Evolutionary conservation across 2,113 vertebrate species (phyloP), one percentile per base, ranked within the genome.

Genomic region (Calyptomena viridis): DNA sequence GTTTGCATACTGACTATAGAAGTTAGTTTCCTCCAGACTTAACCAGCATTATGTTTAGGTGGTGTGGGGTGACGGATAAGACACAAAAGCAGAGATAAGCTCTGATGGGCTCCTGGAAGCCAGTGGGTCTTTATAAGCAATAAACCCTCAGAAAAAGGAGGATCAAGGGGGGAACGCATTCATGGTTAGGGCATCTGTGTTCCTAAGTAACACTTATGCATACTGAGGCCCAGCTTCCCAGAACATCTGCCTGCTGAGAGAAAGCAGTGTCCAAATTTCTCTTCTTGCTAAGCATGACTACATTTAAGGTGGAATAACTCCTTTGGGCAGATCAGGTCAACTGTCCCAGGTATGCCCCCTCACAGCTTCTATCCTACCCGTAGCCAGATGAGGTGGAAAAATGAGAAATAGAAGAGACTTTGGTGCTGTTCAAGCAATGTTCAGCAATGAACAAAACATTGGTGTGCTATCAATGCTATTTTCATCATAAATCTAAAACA

Each of bases 161-260:
- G 6, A 37, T 14, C 15, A 35, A 68, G 14, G 8, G 9, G 0
- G 4, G 5, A 49, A 12, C 40, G 14, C 6, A 31, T 31, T 55
- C 0, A 1, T 55, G 13, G 15, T 52, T 53, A 28, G 30, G 12
- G 16, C 14, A 31, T 15, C 23, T 47, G 14, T 33, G 31, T 71
- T 90, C 28, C 39, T 17, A 52, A 50, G 12, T 23, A 37, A 40
- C 9, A 44, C 5, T 14, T 37, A 33, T 1, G 2, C 0, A 0
- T 50, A 33, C 20, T 69, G 66, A 69, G 5, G 24, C 14, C 12
- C 6, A 10, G 33, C 19, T 79, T 69, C 33, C 25, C 35, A 40
- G 30, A 35, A 47, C 17, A 67, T 11, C 7, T 69, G 44, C 13
- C 46, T 75, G 31, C 30, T 47, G n/a, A 8, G 11, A 25, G 44